These are phyloP conservation scores for Diaphora mendica DNA, from an alignment of 2,888 invertebrate genomes.

Conservation along the genomic window DNA sequence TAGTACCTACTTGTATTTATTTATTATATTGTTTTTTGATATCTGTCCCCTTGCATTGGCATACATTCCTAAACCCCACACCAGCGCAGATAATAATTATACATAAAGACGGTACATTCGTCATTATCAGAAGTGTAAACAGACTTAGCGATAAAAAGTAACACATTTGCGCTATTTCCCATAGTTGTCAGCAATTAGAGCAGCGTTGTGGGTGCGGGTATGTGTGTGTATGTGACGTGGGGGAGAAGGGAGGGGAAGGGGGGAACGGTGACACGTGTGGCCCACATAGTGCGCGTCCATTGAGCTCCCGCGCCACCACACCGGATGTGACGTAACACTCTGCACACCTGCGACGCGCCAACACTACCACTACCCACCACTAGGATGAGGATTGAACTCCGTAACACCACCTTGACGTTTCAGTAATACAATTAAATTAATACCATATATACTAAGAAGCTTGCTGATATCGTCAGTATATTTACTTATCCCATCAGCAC, in stretches of 20 bases:
- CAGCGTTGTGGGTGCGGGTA: slow-evolving; percentile 68
- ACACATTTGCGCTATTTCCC: slow-evolving; percentile 81
- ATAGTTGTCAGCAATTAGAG: slow-evolving; percentile 83
- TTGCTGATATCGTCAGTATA: background rate
- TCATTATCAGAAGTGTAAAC: slow-evolving; percentile 75
- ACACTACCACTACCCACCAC: slow-evolving; percentile 27
- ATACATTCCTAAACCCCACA: slow-evolving; percentile 43
- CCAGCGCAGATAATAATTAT: slow-evolving; percentile 50
- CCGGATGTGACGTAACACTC: slow-evolving; percentile 76
- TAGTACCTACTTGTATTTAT: slow-evolving; percentile 41
- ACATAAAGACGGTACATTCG: slow-evolving; percentile 60
- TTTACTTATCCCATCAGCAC: background rate
- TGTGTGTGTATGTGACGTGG: slow-evolving; percentile 35
- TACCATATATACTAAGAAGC: background rate
- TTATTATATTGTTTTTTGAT: slow-evolving; percentile 54
- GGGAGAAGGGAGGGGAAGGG: slow-evolving; percentile 35
- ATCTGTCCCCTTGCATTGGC: slow-evolving; percentile 37
- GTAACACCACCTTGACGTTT: background rate
- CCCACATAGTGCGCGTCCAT: slow-evolving; percentile 80
- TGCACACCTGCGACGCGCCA: slow-evolving; percentile 69
- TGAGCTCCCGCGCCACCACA: slow-evolving; percentile 65
- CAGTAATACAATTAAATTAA: background rate
- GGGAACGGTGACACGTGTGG: slow-evolving; percentile 79
- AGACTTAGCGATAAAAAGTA: slow-evolving; percentile 73
- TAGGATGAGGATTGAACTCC: slow-evolving; percentile 12